Evolutionary conservation across 23 tunicate species (phyloP).

Genomic region (Oikopleura dioica): DNA sequence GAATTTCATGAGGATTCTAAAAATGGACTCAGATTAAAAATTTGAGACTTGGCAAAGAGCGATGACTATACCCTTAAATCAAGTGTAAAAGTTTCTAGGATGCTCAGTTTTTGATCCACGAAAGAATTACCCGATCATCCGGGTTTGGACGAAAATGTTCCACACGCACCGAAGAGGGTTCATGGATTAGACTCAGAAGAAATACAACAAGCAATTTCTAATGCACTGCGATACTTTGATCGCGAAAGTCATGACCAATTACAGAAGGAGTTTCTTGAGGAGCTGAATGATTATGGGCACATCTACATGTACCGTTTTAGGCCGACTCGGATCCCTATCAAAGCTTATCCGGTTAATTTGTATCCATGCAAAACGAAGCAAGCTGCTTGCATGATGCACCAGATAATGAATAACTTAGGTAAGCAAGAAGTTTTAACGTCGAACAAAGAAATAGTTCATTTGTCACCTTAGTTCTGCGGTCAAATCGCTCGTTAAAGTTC

Average conservation of each 20-base stretch:
- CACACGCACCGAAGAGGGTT: conserved; percentile 1
- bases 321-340: not conserved
- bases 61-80: too few species aligned
- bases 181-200: not conserved
- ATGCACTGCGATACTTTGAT: conserved; percentile 87
- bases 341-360: conserved; percentile 47
- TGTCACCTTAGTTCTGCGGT: too few species aligned
- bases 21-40: too few species aligned
- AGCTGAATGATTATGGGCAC: conserved; percentile 53
- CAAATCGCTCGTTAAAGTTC: too few species aligned
- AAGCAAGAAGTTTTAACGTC: too few species aligned
- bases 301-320: conserved; percentile 85
- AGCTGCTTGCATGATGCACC: conserved; percentile 2
- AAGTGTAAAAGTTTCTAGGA: too few species aligned
- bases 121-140: too few species aligned
- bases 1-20: too few species aligned
- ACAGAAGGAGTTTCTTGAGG: conserved; percentile 40
- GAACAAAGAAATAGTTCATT: too few species aligned
- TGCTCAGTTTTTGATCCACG: too few species aligned
- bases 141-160: not conserved
- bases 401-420: conserved; percentile 6
- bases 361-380: conserved; percentile 42
- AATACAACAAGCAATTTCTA: conserved; percentile 40
- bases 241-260: conserved; percentile 22
- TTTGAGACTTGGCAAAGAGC: too few species aligned